These are phyloP conservation scores for Gobio gobio DNA, from an alignment of 2,113 vertebrate species.

Conservation along the genomic window DNA sequence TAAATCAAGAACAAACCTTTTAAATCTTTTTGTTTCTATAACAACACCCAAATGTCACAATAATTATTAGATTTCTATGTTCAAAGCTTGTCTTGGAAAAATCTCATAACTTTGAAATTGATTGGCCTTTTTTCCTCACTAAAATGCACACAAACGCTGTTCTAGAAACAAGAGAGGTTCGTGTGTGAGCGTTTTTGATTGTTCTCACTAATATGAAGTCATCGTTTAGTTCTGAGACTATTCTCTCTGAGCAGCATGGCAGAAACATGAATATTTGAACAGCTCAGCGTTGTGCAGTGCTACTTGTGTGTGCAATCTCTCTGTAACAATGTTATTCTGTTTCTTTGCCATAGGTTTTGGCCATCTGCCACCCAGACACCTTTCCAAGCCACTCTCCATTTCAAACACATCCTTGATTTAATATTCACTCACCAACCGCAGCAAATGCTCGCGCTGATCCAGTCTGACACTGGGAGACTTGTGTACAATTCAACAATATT, in stretches of 20 bases:
- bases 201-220: slow-evolving; percentile 8
- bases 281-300: slow-evolving; percentile 4
- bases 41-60: background rate
- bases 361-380: slow-evolving; percentile 57
- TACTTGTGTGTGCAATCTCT: slow-evolving; percentile 21
- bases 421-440: slow-evolving; percentile 48
- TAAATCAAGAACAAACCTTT: background rate
- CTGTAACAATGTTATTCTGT: slow-evolving; percentile 42
- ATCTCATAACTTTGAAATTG: background rate
- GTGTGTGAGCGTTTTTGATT: background rate
- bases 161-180: background rate
- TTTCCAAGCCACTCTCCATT: slow-evolving; percentile 41
- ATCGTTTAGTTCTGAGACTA: background rate
- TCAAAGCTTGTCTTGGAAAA: background rate
- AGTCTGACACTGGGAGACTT: background rate
- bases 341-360: slow-evolving; percentile 46
- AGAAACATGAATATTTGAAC: slow-evolving; percentile 36
- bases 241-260: slow-evolving; percentile 12
- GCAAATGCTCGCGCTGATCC: background rate
- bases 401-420: slow-evolving; percentile 53
- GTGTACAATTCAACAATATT: background rate
- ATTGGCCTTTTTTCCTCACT: background rate
- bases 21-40: slow-evolving; percentile 8
- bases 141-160: background rate
- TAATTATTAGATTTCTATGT: background rate